Conservation (phyloP, 2,888 invertebrate genomes). For the Lycaena phlaeas region DNA sequence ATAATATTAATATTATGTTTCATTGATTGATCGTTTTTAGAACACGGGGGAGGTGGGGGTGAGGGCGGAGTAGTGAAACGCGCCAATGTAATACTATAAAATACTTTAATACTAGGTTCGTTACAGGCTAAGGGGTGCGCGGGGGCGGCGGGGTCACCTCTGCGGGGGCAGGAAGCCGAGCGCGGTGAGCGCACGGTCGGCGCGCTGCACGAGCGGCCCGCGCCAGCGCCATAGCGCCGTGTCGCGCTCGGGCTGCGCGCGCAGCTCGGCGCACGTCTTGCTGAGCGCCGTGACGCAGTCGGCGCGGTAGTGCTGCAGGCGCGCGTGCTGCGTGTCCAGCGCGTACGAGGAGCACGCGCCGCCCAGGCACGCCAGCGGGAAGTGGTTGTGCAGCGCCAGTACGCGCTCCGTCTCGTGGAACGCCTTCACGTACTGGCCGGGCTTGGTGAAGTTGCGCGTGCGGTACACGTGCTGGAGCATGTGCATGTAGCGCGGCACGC, state of each 20-base stretch:
- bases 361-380: constrained; percentile 89
- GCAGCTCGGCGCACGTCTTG: constrained; percentile 87
- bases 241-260: constrained; percentile 87
- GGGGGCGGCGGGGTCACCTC: constrained; percentile 18
- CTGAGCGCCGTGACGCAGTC: constrained; percentile 92
- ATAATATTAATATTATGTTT: no score
- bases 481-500: constrained; percentile 90
- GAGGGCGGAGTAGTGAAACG: constrained; percentile 18
- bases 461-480: constrained; percentile 95
- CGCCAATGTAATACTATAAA: constrained; percentile 34
- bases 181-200: constrained; percentile 78
- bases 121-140: constrained; percentile 22
- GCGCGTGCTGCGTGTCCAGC: constrained; percentile 86
- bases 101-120: constrained; percentile 47
- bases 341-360: constrained; percentile 89
- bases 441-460: constrained; percentile 92
- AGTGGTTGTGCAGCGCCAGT: constrained; percentile 92
- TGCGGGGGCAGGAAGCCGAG: constrained; percentile 77
- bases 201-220: constrained; percentile 79
- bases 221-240: constrained; percentile 92
- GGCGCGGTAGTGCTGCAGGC: constrained; percentile 94
- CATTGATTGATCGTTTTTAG: no score
- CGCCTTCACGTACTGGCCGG: constrained; percentile 94
- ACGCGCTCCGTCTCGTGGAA: constrained; percentile 94
- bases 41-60: constrained; percentile 1